phyloP scores from a whole-genome alignment of 2,888 invertebrate genomes.

The Aphodius granarius region DNA sequence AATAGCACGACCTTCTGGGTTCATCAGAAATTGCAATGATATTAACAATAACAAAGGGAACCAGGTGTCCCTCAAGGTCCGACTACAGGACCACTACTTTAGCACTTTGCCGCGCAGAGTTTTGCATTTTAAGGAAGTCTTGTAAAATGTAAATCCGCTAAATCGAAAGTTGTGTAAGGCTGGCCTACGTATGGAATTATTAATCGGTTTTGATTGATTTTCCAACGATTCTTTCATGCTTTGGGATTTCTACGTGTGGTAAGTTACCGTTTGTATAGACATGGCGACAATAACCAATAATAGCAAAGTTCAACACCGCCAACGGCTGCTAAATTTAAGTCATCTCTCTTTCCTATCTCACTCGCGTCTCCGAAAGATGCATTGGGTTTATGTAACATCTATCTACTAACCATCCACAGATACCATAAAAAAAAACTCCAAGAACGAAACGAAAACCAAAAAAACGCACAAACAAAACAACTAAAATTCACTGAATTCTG shows the following conservation, averaged over 20 bases:
- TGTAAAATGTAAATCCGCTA: neutral
- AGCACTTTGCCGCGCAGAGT: neutral
- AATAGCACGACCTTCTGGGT: neutral
- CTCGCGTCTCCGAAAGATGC: neutral
- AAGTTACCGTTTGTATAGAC: too few relatives aligned
- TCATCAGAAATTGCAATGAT: neutral
- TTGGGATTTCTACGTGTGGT: too few relatives aligned
- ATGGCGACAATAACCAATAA: neutral
- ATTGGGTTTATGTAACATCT: neutral
- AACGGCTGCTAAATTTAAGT: neutral
- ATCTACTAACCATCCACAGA: neutral
- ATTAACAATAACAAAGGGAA: neutral
- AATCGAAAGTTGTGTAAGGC: neutral
- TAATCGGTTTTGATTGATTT: too few relatives aligned
- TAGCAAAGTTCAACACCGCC: neutral
- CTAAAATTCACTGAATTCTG: neutral
- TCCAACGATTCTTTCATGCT: too few relatives aligned
- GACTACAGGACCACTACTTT: neutral
- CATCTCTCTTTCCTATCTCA: neutral
- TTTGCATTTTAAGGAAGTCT: neutral
- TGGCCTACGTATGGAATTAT: neutral
- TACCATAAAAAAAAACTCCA: neutral
- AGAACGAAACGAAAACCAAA: neutral
- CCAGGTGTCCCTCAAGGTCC: neutral
- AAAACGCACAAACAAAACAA: neutral